A percentile compares a stretch with the other conserved stretches of the same genome.
These are phyloP conservation scores for Epizoanthus ramosus DNA, from an alignment of 92 coral and sea anemone genomes.

Conservation along the genomic window DNA sequence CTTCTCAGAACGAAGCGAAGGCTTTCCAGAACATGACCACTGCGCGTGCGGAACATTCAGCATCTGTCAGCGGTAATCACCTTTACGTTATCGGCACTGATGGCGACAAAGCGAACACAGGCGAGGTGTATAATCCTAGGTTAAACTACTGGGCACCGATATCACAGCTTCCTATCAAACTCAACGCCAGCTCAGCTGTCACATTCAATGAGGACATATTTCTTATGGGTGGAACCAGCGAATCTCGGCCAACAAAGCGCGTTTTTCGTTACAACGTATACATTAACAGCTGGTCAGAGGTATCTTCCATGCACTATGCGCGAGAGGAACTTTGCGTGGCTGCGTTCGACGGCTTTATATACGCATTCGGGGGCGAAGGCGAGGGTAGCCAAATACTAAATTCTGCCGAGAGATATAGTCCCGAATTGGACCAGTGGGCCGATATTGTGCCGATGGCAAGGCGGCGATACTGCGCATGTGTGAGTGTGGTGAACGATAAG, in stretches of 20 bases:
- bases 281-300: constrained; percentile 67
- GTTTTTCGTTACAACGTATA: constrained; percentile 77
- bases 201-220: constrained; percentile 57
- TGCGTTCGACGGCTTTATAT: constrained; percentile 44
- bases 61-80: constrained; percentile 52
- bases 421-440: constrained; percentile 62
- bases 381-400: constrained; percentile 45
- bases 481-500: constrained; percentile 50
- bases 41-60: constrained; percentile 66
- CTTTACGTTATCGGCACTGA: constrained; percentile 63
- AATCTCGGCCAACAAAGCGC: constrained; percentile 47
- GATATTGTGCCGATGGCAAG: constrained; percentile 58
- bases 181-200: constrained; percentile 71
- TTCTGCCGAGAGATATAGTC: constrained; percentile 59
- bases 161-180: constrained; percentile 47
- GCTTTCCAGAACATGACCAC: constrained; percentile 54
- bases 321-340: constrained; percentile 77
- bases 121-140: constrained; percentile 65
- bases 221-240: constrained; percentile 71
- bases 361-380: constrained; percentile 81
- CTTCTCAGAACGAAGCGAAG: constrained; percentile 46
- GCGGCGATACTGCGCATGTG: constrained; percentile 68
- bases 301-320: constrained; percentile 61
- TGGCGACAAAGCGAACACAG: constrained; percentile 43
- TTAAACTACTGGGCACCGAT: constrained; percentile 58